Conservation (phyloP, 2,888 invertebrate species). For the Trichogramma dendrolimi region DNA sequence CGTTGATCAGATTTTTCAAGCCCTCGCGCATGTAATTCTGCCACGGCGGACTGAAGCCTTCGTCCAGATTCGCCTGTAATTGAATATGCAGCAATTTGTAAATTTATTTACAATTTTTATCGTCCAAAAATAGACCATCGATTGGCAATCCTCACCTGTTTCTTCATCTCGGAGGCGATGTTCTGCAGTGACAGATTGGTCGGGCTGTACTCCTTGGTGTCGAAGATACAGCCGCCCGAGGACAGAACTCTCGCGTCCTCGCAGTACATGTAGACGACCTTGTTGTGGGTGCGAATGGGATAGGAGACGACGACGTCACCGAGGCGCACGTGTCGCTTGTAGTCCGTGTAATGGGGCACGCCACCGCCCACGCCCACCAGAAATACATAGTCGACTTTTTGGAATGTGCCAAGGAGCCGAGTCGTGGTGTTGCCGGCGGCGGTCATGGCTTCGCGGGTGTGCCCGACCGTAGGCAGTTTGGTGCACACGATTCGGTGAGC, state of each 20-base stretch:
- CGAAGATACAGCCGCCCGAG: constrained; percentile 63
- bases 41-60: constrained; percentile 64
- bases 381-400: constrained; percentile 92
- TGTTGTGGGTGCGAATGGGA: constrained; percentile 52
- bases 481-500: constrained; percentile 96
- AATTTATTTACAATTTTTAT: too few relatives aligned
- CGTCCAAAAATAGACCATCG: neutral
- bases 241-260: constrained; percentile 65
- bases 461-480: constrained; percentile 91
- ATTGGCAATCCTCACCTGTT: constrained; percentile 48
- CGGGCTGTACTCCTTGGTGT: constrained; percentile 76
- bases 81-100: too few relatives aligned
- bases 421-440: constrained; percentile 97
- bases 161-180: constrained; percentile 64
- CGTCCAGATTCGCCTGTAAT: constrained; percentile 45
- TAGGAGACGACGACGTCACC: constrained; percentile 89
- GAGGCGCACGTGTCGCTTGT: constrained; percentile 83
- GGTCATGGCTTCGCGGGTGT: constrained; percentile 90
- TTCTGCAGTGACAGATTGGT: constrained; percentile 73
- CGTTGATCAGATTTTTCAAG: constrained; percentile 55
- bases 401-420: constrained; percentile 90
- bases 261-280: constrained; percentile 76
- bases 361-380: constrained; percentile 95
- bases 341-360: constrained; percentile 95
- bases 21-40: constrained; percentile 73